phyloP scores from a whole-genome alignment of 2,888 invertebrate genomes.

The Omphaloscelis lunosa region DNA sequence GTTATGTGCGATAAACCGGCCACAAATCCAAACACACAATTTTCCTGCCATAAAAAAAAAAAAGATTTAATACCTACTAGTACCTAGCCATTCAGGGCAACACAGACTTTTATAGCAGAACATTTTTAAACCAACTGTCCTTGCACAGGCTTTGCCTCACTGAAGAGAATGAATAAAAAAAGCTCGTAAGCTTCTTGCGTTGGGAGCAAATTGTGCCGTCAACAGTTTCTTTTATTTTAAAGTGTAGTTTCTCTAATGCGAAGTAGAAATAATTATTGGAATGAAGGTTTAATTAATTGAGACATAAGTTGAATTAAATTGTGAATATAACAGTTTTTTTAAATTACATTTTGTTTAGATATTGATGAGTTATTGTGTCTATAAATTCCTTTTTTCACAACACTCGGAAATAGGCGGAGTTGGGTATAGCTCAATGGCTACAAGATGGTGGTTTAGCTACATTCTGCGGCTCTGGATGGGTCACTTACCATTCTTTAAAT shows the following conservation, averaged over 20 bases:
- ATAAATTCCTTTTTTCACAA: too few species aligned
- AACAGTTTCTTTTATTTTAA: background rate
- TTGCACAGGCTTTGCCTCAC: background rate
- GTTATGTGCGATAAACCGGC: too few species aligned
- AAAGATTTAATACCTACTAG: too few species aligned
- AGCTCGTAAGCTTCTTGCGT: conserved; percentile 27
- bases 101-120: background rate
- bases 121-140: background rate
- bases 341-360: too few species aligned
- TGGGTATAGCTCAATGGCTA: too few species aligned
- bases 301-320: background rate
- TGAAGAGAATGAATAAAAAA: conserved; percentile 19
- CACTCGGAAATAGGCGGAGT: too few species aligned
- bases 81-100: background rate
- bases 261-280: conserved; percentile 4
- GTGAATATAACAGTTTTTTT: background rate
- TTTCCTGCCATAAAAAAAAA: too few species aligned
- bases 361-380: too few species aligned
- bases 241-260: background rate
- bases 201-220: conserved; percentile 10
- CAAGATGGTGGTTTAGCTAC: too few species aligned
- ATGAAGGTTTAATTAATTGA: background rate
- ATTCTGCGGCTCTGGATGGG: too few species aligned
- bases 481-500: too few species aligned
- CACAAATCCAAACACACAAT: too few species aligned